Evolutionary conservation across 2,888 invertebrate species (phyloP), one percentile per base, ranked within the genome.

Genomic region (Chironomus riparius): DNA sequence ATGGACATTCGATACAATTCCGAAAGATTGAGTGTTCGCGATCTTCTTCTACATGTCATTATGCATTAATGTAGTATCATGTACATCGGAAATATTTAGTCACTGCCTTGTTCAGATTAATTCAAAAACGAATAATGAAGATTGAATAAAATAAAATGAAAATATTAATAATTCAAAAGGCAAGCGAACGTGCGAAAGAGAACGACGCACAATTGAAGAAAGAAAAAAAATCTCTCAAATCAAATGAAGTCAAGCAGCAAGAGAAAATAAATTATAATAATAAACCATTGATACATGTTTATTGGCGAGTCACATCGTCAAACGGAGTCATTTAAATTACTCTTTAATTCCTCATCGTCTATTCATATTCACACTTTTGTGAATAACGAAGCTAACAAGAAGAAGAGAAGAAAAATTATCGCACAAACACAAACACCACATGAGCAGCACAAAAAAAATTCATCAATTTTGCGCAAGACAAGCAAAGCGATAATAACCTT

Each of bases 401-500:
- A 68, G 28, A 38, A 28, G 13, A 70, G 15, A 18, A 65, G 12
- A 65, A 13, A 70, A 48, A 65, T 21, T 38, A 38, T 68, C 68
- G 15, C 38, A 56, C 70, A 47, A n/a, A 70, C 12, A 56, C 56
- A 56, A 18, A 15, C 56, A 56, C 1, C 56, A 56, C 18, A n/a
- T 21, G 21, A 18, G 12, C 62, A 65, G n/a, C 21, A 22, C 62
- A 24, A 70, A 18, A 15, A 18, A 15, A 22, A 24, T 70, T 56
- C 70, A 70, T 70, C 56, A 56, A 70, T 21, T 28, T 72, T 72
- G 72, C 72, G 72, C 72, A 72, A 62, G 72, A 15, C 71, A 71
- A 71, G 10, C 71, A 56, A 48, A 24, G 24, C 71, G 65, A 65
- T 56, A 65, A 65, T 28, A 38, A 38, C 28, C 28, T 68, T 68